These are phyloP conservation scores for Pelodiscus sinensis DNA, from an alignment of 2,113 vertebrate species.

Conservation along the genomic window DNA sequence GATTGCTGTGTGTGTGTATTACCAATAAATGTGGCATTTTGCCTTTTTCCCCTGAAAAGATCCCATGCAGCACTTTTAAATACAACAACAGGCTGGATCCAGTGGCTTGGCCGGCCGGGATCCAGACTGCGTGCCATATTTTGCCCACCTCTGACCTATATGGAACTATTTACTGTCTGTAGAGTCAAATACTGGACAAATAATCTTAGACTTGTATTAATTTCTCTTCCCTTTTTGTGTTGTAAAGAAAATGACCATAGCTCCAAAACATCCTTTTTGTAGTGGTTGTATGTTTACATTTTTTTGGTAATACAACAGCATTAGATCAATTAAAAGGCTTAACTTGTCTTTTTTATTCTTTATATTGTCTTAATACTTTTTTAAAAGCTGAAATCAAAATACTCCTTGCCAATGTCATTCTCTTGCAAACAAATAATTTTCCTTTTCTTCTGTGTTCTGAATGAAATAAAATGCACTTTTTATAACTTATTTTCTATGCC, in stretches of 20 bases:
- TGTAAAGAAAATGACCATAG: constrained; percentile 12
- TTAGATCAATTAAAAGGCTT: background rate
- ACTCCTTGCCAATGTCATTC: background rate
- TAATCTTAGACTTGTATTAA: background rate
- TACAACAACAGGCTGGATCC: too few species aligned
- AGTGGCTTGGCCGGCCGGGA: too few species aligned
- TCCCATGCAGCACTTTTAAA: too few species aligned
- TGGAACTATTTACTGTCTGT: background rate
- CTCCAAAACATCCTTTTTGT: background rate
- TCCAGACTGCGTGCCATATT: too few species aligned
- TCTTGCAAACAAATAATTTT: background rate
- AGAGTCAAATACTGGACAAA: background rate
- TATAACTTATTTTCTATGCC: background rate
- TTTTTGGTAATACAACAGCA: background rate
- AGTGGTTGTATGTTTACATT: background rate
- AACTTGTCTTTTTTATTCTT: background rate
- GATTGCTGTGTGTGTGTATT: too few species aligned
- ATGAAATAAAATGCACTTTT: background rate
- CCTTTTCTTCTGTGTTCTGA: background rate
- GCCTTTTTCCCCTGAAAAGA: too few species aligned
- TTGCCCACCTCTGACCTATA: background rate
- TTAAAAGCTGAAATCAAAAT: background rate
- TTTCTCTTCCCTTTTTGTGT: background rate
- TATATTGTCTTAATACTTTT: background rate
- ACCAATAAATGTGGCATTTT: too few species aligned